Conservation (phyloP, 2,113 vertebrate species). For the Neoarius graeffei region DNA sequence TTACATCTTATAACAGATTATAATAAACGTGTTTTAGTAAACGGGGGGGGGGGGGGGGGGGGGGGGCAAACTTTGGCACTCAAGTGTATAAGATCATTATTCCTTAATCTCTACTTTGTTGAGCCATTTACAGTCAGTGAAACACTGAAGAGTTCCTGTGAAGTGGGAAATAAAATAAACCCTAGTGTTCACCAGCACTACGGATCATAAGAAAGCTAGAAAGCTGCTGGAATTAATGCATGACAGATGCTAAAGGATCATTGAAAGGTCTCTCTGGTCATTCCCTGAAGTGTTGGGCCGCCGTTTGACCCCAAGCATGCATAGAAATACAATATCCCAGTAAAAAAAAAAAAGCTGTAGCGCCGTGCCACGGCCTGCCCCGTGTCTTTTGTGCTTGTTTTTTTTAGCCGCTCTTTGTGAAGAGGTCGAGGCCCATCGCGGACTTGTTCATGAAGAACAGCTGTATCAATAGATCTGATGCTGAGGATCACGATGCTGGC, state of each 20-base stretch:
- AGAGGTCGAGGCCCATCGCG: background rate
- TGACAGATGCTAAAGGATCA: background rate
- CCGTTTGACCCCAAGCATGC: slow-evolving; percentile 26
- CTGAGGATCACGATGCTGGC: background rate
- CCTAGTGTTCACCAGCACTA: too few species aligned
- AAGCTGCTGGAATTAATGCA: too few species aligned
- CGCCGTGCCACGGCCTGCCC: background rate
- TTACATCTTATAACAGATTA: background rate
- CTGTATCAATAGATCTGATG: slow-evolving; percentile 43
- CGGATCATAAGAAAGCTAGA: too few species aligned
- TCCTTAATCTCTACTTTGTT: too few species aligned
- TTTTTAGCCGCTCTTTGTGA: slow-evolving; percentile 35
- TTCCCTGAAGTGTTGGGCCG: slow-evolving; percentile 15
- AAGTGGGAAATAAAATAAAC: too few species aligned
- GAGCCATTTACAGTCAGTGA: too few species aligned
- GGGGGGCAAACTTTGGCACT: background rate
- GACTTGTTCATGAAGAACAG: slow-evolving; percentile 28
- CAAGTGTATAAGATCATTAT: too few species aligned
- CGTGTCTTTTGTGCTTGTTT: slow-evolving; percentile 32
- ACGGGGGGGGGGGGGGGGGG: rapidly evolving
- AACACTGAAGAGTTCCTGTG: too few species aligned
- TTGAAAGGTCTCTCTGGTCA: background rate
- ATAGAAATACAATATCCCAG: slow-evolving; percentile 30
- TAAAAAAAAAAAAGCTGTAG: slow-evolving; percentile 33
- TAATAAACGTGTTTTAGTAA: background rate